phyloP scores from a whole-genome alignment of 2,113 vertebrate species.

The Ascaphus truei region DNA sequence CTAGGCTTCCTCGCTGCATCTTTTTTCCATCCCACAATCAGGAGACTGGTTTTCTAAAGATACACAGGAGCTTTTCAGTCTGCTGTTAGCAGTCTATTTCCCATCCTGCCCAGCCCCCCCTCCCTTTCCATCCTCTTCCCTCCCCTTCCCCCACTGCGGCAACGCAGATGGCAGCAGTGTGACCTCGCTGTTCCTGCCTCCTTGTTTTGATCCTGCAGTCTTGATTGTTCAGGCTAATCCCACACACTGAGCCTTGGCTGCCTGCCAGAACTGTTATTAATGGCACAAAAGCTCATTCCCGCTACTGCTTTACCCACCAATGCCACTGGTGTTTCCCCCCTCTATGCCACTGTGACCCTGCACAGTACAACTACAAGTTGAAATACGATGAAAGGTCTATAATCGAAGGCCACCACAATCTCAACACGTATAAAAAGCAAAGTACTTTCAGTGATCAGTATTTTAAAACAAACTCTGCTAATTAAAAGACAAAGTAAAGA shows the following conservation, averaged over 20 bases:
- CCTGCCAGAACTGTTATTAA: slow-evolving; percentile 78
- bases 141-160: slow-evolving; percentile 76
- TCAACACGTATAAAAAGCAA: too few species aligned
- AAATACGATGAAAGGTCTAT: too few species aligned
- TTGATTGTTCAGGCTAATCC: slow-evolving; percentile 86
- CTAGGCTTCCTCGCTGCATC: neutral
- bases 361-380: slow-evolving; percentile 43
- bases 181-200: slow-evolving; percentile 83
- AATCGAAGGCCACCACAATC: too few species aligned
- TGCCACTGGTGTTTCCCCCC: slow-evolving; percentile 43
- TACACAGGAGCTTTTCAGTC: neutral
- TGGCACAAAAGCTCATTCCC: slow-evolving; percentile 81
- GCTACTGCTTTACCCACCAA: slow-evolving; percentile 62
- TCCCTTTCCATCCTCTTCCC: slow-evolving; percentile 52
- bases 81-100: neutral
- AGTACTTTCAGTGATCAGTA: too few species aligned
- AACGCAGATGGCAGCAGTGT: slow-evolving; percentile 86
- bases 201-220: slow-evolving; percentile 84
- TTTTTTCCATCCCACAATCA: neutral
- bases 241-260: slow-evolving; percentile 76
- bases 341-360: slow-evolving; percentile 34
- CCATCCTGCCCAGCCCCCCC: slow-evolving; percentile 34
- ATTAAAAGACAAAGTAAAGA: too few species aligned
- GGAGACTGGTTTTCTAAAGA: neutral
- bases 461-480: too few species aligned